Conservation (phyloP, 2,797 vertebrate species). For the Rhinogobio ventralis region DNA sequence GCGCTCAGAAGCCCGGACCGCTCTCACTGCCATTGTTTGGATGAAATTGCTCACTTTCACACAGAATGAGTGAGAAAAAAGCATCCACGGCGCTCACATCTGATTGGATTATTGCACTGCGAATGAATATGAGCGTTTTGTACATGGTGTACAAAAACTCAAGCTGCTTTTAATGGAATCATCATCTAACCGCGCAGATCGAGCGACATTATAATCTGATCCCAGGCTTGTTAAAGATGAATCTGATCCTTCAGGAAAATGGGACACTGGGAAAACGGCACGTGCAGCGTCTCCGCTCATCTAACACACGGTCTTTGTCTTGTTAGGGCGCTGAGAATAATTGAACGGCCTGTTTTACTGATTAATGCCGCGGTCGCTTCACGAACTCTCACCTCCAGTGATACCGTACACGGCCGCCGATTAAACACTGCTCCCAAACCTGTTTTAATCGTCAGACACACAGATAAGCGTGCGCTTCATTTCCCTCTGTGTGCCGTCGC, state of each 20-base stretch:
- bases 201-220: not conserved
- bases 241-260: not conserved
- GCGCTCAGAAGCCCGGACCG: too few species aligned
- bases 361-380: conserved; percentile 28
- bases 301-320: not conserved
- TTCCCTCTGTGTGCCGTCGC: not conserved
- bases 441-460: conserved; percentile 47
- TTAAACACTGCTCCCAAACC: conserved; percentile 55
- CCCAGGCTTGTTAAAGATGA: conserved; percentile 1
- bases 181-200: not conserved
- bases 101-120: not conserved
- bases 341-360: conserved; percentile 16
- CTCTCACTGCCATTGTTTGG: not conserved
- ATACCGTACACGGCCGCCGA: conserved; percentile 44
- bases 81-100: not conserved
- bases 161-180: not conserved
- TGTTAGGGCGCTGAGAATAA: not conserved
- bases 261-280: not conserved
- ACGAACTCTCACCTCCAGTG: conserved; percentile 25
- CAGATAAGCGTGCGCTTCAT: conserved; percentile 28
- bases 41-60: not conserved
- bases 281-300: not conserved
- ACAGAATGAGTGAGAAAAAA: not conserved
- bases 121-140: not conserved
- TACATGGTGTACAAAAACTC: not conserved